Evolutionary conservation across 2,797 vertebrate species (phyloP), one percentile per base, ranked within the genome.

Genomic region (Coracias cyanogaster): DNA sequence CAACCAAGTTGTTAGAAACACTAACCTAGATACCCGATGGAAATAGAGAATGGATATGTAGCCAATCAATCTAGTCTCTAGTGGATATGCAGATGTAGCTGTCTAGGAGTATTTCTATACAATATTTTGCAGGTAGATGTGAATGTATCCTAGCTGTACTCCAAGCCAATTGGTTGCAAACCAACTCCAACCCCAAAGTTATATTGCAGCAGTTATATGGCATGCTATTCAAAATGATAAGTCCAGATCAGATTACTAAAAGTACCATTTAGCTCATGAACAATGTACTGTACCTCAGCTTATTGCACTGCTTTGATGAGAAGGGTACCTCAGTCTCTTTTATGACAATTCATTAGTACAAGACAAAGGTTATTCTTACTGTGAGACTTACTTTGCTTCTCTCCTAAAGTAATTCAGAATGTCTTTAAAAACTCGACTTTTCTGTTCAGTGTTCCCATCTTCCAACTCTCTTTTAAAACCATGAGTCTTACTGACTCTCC

Each of bases 91-190:
- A 55, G 28, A 20, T 70, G 26, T 39, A 62, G 26, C 33, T 73
- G 7, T 14, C 21, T 33, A 55, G 8, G 22, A 65, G 3, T 26
- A 43, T 57, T 65, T 66, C 67, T 80, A 35, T 7, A n/a, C 6
- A 39, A 4, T 37, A 55, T 64, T 81, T 85, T 52, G 12, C 10
- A 58, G 15, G 6, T 17, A 73, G 13, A 67, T 58, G 15, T 66
- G 46, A 84, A 82, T 0, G 0, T 46, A 26, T 4, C 57, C 54
- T 37, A 57, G 5, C 17, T 80, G 12, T 39, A 67, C 4, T 26
- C n/a, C 25, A 94, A 62, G 29, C 13, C 35, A 70, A 15, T 5
- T n/a, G 2, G 5, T 74, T 60, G 17, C 15, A 71, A 86, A 51
- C 8, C 6, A 45, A 13, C 22, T 80, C 12, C 49, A 71, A 29